Percentiles rank a stretch among this genome's conserved stretches.
phyloP scores from a whole-genome alignment of 2,888 invertebrate genomes.

The Rosalia funebris region DNA sequence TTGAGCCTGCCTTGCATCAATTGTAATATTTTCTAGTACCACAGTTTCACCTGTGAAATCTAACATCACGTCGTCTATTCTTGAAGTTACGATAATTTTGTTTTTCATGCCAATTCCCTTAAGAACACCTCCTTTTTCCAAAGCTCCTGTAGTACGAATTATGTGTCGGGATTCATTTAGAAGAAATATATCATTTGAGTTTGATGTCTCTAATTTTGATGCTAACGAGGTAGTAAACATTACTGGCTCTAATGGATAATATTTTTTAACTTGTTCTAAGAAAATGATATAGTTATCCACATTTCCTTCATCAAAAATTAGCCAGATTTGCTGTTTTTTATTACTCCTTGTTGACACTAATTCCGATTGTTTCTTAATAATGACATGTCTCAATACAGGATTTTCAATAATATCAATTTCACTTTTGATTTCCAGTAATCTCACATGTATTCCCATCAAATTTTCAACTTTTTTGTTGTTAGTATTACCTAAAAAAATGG shows the following conservation, averaged over 20 bases:
- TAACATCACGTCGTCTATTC: constrained; percentile 67
- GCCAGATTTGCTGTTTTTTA: constrained; percentile 56
- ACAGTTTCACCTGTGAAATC: constrained; percentile 67
- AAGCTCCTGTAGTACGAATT: constrained; percentile 65
- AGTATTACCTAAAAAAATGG: constrained; percentile 35
- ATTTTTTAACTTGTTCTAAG: constrained; percentile 61
- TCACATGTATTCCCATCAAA: constrained; percentile 68
- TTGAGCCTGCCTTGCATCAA: constrained; percentile 67
- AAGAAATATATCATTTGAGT: constrained; percentile 65
- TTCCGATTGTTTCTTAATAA: constrained; percentile 52
- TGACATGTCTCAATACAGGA: constrained; percentile 68
- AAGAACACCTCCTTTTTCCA: constrained; percentile 66
- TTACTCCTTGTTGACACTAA: constrained; percentile 30
- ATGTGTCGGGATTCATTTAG: constrained; percentile 66
- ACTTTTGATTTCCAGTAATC: constrained; percentile 68
- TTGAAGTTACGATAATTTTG: constrained; percentile 58
- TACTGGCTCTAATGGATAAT: constrained; percentile 60
- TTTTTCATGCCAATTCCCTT: constrained; percentile 52
- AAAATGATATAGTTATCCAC: constrained; percentile 64
- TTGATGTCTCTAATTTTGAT: constrained; percentile 62
- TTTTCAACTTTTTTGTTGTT: constrained; percentile 59
- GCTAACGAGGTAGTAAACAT: constrained; percentile 62
- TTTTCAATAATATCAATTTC: constrained; percentile 72
- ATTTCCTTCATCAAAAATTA: constrained; percentile 65
- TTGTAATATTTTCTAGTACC: constrained; percentile 66